These are phyloP conservation scores for Rhinogobius similis DNA, from an alignment of 2,113 vertebrate genomes.

Conservation along the genomic window DNA sequence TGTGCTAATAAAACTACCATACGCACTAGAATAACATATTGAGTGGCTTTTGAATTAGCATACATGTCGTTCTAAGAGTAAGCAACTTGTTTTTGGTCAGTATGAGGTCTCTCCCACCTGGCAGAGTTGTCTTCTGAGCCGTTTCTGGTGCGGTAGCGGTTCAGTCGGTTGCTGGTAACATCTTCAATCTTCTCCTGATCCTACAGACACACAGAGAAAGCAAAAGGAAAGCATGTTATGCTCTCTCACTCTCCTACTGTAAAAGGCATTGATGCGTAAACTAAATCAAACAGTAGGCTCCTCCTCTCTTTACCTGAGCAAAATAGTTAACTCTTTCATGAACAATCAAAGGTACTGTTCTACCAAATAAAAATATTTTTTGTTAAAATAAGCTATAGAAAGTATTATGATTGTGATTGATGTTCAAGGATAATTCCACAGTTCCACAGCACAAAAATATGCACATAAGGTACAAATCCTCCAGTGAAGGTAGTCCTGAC, in stretches of 20 bases:
- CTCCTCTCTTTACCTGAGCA: slow-evolving; percentile 26
- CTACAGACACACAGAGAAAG: slow-evolving; percentile 39
- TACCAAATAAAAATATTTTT: too few species aligned
- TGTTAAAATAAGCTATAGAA: too few species aligned
- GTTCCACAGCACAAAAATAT: too few species aligned
- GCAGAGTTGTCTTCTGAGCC: slow-evolving; percentile 39
- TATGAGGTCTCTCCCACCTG: slow-evolving; percentile 58
- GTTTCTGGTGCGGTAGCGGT: slow-evolving; percentile 35
- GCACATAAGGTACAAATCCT: too few species aligned
- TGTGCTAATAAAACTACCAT: not conserved
- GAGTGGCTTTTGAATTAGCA: not conserved
- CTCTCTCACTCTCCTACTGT: slow-evolving; percentile 2
- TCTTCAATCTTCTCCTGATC: slow-evolving; percentile 50
- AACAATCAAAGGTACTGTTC: not conserved
- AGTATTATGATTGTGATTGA: too few species aligned
- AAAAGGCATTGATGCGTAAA: slow-evolving; percentile 36
- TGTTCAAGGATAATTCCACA: too few species aligned
- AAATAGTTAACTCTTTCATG: slow-evolving; percentile 33
- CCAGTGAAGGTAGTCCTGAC: too few species aligned
- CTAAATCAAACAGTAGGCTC: slow-evolving; percentile 40
- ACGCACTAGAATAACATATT: not conserved
- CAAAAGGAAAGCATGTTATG: not conserved
- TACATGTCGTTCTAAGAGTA: not conserved
- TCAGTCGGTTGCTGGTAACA: slow-evolving; percentile 14
- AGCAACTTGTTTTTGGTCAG: not conserved